phyloP scores from a whole-genome alignment of 2,113 vertebrate species.

The Aspidoscelis tigris region DNA sequence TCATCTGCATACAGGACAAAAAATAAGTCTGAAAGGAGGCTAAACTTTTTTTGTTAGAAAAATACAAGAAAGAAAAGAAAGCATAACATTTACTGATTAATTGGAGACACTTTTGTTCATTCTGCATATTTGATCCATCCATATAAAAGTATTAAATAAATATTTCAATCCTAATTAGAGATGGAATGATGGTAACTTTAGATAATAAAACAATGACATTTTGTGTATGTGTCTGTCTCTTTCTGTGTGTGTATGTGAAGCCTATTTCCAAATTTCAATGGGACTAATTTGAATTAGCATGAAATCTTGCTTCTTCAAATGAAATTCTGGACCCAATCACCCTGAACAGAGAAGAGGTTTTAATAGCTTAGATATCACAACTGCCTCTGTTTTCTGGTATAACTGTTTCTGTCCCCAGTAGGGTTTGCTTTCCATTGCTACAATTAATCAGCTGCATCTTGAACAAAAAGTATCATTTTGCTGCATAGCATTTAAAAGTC shows the following conservation, averaged over 20 bases:
- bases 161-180: neutral
- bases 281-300: constrained; percentile 27
- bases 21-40: neutral
- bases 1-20: no score
- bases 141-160: neutral
- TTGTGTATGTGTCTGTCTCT: neutral
- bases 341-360: neutral
- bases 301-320: neutral
- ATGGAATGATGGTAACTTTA: neutral
- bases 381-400: neutral
- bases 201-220: neutral
- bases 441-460: constrained; percentile 30
- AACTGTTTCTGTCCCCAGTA: neutral
- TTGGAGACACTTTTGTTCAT: neutral
- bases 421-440: constrained; percentile 33
- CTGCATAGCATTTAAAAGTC: constrained; percentile 21
- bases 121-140: neutral
- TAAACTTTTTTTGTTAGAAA: no score
- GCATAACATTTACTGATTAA: neutral
- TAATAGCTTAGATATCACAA: neutral
- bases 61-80: no score
- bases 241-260: neutral
- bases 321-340: neutral
- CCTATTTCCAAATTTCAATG: neutral
- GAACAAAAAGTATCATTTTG: neutral